Evolutionary conservation across 2,888 invertebrate species (phyloP), one percentile per base, ranked within the genome.

Genomic region (Napeogenes inachia): DNA sequence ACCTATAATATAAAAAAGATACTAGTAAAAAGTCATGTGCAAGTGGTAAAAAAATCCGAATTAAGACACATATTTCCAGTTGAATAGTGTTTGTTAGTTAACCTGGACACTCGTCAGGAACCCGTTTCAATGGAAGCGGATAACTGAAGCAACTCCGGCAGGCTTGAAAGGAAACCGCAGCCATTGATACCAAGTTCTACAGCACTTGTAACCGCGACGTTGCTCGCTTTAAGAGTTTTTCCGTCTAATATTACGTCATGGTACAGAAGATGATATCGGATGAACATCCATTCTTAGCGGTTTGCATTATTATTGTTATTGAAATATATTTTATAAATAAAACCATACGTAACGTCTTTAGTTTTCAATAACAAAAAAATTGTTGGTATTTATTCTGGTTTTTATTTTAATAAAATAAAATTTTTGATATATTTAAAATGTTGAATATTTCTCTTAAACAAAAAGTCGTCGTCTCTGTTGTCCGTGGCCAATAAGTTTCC

Each of bases 121-220:
- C 76, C 74, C 55, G 73, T 77, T 75, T 73, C 73, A 75, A 68
- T 70, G 61, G 61, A 65, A 61, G 60, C 65, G 70, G 70, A 71
- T 73, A 73, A 56, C 56, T 61, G 46, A 60, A 33, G 59, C 64
- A 54, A 47, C 50, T 30, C 42, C 73, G 64, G 76, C 74, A 75
- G 70, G 73, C 69, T 71, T 68, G 70, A 72, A 75, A 78, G 81
- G 80, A 82, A 84, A 84, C 84, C 84, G 74, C 85, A 84, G 73
- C 71, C 76, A 78, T 80, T 80, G 76, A 81, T 74, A 75, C 57
- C n/a, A 45, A 62, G 46, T 56, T 64, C 57, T 53, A 62, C 47
- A 59, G 56, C 57, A 64, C 56, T 60, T 60, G 57, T 60, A 21
- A 61, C 59, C 54, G 54, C 64, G 56, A 55, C 47, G 42, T 35